A percentile compares a stretch with the other conserved stretches of the same genome.
These are phyloP conservation scores for Stegodyphus mimosarum DNA, from an alignment of 1,140 invertebrate genomes.

Conservation along the genomic window DNA sequence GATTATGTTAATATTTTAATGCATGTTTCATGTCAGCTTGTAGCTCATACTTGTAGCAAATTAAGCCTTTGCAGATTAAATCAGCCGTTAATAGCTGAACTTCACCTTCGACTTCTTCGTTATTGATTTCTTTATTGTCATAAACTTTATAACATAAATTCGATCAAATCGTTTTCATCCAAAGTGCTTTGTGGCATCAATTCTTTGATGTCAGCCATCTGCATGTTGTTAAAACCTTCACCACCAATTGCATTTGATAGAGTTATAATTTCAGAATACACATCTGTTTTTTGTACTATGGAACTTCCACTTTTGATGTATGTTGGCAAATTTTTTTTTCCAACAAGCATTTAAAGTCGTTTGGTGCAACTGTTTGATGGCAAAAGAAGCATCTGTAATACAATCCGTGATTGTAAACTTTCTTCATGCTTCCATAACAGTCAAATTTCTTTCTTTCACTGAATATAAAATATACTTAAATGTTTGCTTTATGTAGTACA, in stretches of 20 bases:
- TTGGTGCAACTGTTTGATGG: background rate
- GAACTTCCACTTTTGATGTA: background rate
- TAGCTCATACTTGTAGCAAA: too few species aligned
- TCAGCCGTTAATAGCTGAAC: too few species aligned
- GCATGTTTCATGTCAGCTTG: too few species aligned
- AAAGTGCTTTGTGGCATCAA: background rate
- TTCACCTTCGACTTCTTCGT: too few species aligned
- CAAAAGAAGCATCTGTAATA: background rate
- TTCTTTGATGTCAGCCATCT: background rate
- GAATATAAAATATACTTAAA: background rate
- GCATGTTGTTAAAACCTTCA: background rate
- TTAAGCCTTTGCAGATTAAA: too few species aligned
- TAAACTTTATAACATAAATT: too few species aligned
- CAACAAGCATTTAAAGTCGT: background rate
- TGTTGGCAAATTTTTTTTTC: background rate
- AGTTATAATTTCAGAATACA: background rate
- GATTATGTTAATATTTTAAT: too few species aligned
- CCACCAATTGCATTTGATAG: background rate
- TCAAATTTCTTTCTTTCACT: background rate
- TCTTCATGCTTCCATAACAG: background rate
- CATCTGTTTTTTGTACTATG: background rate
- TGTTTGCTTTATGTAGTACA: background rate
- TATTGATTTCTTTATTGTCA: too few species aligned
- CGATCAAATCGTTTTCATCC: too few species aligned
- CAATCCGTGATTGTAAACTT: background rate